These are phyloP conservation scores for Drosophila sp. DNA, from an alignment of 1,140 invertebrate species.

Conservation along the genomic window DNA sequence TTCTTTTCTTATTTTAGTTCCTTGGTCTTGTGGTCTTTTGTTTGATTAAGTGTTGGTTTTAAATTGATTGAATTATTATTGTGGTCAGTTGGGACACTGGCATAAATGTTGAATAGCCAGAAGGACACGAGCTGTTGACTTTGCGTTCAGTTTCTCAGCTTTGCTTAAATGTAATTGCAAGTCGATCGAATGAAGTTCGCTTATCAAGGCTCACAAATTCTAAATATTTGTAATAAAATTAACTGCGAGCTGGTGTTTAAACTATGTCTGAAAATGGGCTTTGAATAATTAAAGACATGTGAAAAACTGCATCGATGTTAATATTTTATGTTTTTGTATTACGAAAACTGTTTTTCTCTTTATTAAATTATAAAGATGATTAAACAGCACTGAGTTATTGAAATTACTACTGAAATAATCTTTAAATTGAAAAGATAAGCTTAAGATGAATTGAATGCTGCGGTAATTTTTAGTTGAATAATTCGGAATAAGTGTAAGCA, in stretches of 20 bases:
- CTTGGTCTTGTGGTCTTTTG: slow-evolving; percentile 42
- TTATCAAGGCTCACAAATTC: not conserved
- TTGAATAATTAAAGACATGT: too few relatives aligned
- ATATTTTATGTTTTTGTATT: too few relatives aligned
- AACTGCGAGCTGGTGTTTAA: not conserved
- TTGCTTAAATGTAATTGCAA: not conserved
- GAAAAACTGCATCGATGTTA: too few relatives aligned
- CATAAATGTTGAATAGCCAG: slow-evolving; percentile 10
- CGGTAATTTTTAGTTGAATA: too few relatives aligned
- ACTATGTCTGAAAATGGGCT: too few relatives aligned
- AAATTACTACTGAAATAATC: too few relatives aligned
- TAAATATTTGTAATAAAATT: not conserved
- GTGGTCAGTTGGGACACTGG: slow-evolving; percentile 27
- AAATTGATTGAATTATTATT: slow-evolving; percentile 80
- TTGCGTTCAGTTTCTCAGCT: not conserved
- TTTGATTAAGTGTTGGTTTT: slow-evolving; percentile 72
- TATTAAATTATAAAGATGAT: too few relatives aligned
- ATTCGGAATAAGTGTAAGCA: not conserved
- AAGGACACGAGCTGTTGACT: slow-evolving; percentile 17
- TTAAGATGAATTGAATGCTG: too few relatives aligned
- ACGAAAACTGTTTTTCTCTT: too few relatives aligned
- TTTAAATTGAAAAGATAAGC: too few relatives aligned
- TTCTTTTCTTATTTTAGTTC: slow-evolving; percentile 47
- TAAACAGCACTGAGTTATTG: too few relatives aligned
- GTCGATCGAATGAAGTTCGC: not conserved